Percentiles rank a stretch among this genome's conserved stretches.
Evolutionary conservation across 2,797 vertebrate species (phyloP).

Genomic region (Leptodactylus fallax): DNA sequence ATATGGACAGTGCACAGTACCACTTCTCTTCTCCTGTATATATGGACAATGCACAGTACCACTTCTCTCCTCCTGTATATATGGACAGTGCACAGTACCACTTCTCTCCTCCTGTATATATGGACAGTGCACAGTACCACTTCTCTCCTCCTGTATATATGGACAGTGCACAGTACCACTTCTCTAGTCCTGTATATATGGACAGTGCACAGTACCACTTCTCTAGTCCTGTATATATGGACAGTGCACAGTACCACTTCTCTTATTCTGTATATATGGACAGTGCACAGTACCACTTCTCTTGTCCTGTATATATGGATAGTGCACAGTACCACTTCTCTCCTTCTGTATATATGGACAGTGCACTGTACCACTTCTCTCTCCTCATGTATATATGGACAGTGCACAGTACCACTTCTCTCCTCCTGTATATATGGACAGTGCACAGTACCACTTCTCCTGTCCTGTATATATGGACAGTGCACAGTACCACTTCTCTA

Average conservation of each 20-base stretch:
- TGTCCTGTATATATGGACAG: no score
- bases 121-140: not conserved
- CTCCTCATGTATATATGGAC: no score
- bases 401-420: no score
- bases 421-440: no score
- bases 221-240: not conserved
- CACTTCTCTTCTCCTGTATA: not conserved
- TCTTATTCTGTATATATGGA: not conserved
- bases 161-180: not conserved
- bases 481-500: not conserved
- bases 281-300: not conserved
- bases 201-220: no score
- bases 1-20: not conserved
- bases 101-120: not conserved
- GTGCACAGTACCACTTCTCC: no score
- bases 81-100: not conserved
- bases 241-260: not conserved
- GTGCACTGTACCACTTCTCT: no score
- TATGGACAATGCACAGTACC: not conserved
- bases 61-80: not conserved
- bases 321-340: not conserved
- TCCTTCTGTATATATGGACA: no score
- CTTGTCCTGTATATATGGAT: not conserved
- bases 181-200: not conserved
- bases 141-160: not conserved